Percentiles rank a stretch among this genome's conserved stretches.
phyloP scores from a whole-genome alignment of 1,140 invertebrate genomes.

The Pristionchus pacificus region DNA sequence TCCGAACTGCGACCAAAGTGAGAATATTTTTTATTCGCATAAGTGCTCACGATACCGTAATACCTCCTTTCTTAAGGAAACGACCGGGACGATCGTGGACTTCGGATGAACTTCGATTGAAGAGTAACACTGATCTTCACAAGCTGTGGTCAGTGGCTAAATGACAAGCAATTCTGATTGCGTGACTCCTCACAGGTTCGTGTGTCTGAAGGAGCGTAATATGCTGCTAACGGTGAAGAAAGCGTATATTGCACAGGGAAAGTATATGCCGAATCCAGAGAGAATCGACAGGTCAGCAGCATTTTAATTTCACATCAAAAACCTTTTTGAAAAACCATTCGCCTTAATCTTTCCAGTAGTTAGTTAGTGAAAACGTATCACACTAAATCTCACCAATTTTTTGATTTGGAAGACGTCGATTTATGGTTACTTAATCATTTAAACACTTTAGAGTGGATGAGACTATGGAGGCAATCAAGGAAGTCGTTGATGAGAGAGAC shows the following conservation, averaged over 20 bases:
- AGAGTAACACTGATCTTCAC: constrained; percentile 91
- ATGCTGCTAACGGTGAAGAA: constrained; percentile 95
- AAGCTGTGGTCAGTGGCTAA: constrained; percentile 78
- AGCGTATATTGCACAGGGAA: constrained; percentile 68
- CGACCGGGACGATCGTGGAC: constrained; percentile 75
- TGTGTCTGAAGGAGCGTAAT: constrained; percentile 90
- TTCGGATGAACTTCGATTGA: constrained; percentile 82
- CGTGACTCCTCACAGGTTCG: too few relatives aligned
- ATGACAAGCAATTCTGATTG: background rate
- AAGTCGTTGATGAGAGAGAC: constrained; percentile 85
- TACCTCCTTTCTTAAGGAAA: constrained; percentile 11
- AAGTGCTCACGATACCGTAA: background rate
- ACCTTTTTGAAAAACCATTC: too few relatives aligned
- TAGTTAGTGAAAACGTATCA: too few relatives aligned
- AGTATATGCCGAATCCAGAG: constrained; percentile 87
- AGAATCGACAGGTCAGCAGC: constrained; percentile 69
- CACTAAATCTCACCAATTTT: too few relatives aligned
- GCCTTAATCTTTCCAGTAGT: too few relatives aligned
- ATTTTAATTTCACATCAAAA: too few relatives aligned
- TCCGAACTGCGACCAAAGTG: constrained; percentile 71
- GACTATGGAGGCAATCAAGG: constrained; percentile 91
- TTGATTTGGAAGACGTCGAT: too few relatives aligned
- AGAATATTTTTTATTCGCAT: background rate
- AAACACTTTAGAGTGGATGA: constrained; percentile 45
- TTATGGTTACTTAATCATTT: too few relatives aligned